Percentiles rank a stretch among this genome's conserved stretches.
Evolutionary conservation across 2,113 vertebrate species (phyloP).

Genomic region (Pterophyllum scalare): DNA sequence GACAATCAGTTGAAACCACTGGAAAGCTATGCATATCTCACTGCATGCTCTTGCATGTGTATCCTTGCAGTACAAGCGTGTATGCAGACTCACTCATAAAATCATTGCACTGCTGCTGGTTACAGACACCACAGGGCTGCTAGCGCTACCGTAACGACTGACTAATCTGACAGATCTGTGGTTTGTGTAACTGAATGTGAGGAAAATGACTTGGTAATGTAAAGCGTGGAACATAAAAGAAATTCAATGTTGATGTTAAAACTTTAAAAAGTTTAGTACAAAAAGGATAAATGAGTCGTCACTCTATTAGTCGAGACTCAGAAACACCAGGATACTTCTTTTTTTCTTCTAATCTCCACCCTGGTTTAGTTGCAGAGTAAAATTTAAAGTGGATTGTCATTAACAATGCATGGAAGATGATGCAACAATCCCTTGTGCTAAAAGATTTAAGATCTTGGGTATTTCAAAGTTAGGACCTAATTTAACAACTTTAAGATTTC

Average conservation of each 20-base stretch:
- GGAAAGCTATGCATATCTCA: background rate
- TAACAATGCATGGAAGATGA: constrained; percentile 14
- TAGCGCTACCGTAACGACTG: background rate
- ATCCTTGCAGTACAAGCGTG: background rate
- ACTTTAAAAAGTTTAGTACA: background rate
- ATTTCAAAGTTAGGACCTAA: constrained; percentile 8
- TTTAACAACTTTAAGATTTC: constrained; percentile 11
- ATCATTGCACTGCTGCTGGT: background rate
- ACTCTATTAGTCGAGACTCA: background rate
- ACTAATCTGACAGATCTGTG: background rate
- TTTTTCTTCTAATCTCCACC: background rate
- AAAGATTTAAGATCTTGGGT: constrained; percentile 15
- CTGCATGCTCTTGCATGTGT: background rate
- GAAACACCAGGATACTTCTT: background rate
- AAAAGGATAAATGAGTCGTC: background rate
- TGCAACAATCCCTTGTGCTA: constrained; percentile 2
- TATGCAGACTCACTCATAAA: background rate
- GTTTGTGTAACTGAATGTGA: background rate
- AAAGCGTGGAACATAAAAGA: background rate
- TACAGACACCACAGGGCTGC: background rate
- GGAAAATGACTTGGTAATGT: background rate
- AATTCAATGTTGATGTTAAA: background rate
- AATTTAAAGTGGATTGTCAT: constrained; percentile 19
- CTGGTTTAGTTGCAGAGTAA: background rate
- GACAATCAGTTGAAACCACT: background rate